These are phyloP conservation scores for Pelodytes ibericus DNA, from an alignment of 2,797 vertebrate species.

Conservation along the genomic window DNA sequence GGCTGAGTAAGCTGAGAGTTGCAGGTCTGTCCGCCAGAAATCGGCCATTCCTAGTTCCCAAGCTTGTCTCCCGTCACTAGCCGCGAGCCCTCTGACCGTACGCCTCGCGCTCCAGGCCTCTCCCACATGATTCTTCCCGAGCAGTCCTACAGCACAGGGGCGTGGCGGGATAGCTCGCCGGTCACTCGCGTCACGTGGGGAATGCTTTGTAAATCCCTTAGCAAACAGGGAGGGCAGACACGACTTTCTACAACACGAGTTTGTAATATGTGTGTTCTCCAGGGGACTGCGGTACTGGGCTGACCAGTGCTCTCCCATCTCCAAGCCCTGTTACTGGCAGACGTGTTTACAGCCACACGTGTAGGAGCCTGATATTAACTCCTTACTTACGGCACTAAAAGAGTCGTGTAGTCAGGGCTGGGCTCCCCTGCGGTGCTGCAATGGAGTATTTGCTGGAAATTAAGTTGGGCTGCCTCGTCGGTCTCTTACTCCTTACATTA, in stretches of 20 bases:
- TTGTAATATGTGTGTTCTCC: too few relatives aligned
- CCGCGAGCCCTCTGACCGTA: not conserved
- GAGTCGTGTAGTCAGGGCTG: not conserved
- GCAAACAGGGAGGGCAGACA: not conserved
- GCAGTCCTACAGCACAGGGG: not conserved
- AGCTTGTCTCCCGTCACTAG: too few relatives aligned
- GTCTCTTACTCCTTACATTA: slow-evolving; percentile 73
- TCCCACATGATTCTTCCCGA: not conserved
- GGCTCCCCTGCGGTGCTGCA: not conserved
- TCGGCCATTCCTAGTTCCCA: too few relatives aligned
- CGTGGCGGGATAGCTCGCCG: not conserved
- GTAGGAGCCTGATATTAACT: not conserved
- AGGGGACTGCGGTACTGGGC: not conserved
- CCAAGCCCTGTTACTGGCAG: not conserved
- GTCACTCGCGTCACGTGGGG: slow-evolving; percentile 23
- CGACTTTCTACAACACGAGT: not conserved
- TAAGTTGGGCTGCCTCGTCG: slow-evolving; percentile 75
- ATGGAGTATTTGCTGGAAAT: slow-evolving; percentile 80
- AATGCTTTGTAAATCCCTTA: not conserved
- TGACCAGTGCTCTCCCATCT: not conserved
- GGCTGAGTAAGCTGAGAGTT: too few relatives aligned
- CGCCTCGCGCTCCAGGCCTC: too few relatives aligned
- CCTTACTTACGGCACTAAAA: not conserved
- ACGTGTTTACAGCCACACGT: not conserved
- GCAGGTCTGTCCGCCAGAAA: too few relatives aligned